These are phyloP conservation scores for Nebria salina DNA, from an alignment of 2,888 invertebrate genomes.

Conservation along the genomic window DNA sequence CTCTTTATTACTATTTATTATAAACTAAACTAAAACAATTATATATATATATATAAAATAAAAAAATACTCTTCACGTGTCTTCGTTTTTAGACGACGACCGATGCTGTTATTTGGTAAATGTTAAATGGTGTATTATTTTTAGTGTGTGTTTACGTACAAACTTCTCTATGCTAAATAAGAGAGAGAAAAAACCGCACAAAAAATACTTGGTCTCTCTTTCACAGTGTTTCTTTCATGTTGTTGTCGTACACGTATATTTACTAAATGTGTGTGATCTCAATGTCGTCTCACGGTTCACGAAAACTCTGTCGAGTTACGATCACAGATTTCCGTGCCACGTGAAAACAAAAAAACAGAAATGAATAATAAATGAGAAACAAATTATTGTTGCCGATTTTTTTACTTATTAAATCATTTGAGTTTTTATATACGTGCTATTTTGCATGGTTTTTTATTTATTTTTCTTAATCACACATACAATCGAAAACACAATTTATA, in stretches of 20 bases:
- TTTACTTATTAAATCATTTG: slow-evolving; percentile 18
- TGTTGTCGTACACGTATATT: slow-evolving; percentile 3
- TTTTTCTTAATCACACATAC: slow-evolving; percentile 28
- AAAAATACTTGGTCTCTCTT: slow-evolving; percentile 22
- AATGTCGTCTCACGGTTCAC: slow-evolving; percentile 41
- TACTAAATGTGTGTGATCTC: slow-evolving; percentile 36
- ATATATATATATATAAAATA: neutral
- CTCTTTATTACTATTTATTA: neutral
- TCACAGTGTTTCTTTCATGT: slow-evolving; percentile 2
- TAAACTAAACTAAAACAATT: neutral
- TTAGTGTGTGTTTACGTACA: slow-evolving; percentile 1
- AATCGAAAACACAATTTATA: slow-evolving; percentile 31
- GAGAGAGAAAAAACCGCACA: neutral
- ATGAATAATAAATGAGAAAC: slow-evolving; percentile 18
- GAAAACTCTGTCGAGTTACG: slow-evolving; percentile 45
- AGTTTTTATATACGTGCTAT: slow-evolving; percentile 40
- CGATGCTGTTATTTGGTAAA: slow-evolving; percentile 7
- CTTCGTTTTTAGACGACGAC: slow-evolving; percentile 16
- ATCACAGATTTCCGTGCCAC: slow-evolving; percentile 46
- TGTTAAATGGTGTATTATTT: slow-evolving; percentile 16
- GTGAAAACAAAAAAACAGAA: slow-evolving; percentile 32
- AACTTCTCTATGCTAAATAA: slow-evolving; percentile 2
- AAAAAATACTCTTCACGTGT: neutral
- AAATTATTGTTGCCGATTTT: slow-evolving; percentile 4
- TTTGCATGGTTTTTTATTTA: slow-evolving; percentile 31